A percentile compares a stretch with the other conserved stretches of the same genome.
Conservation (phyloP, 2,797 vertebrate genomes). For the Botia almorhae region DNA sequence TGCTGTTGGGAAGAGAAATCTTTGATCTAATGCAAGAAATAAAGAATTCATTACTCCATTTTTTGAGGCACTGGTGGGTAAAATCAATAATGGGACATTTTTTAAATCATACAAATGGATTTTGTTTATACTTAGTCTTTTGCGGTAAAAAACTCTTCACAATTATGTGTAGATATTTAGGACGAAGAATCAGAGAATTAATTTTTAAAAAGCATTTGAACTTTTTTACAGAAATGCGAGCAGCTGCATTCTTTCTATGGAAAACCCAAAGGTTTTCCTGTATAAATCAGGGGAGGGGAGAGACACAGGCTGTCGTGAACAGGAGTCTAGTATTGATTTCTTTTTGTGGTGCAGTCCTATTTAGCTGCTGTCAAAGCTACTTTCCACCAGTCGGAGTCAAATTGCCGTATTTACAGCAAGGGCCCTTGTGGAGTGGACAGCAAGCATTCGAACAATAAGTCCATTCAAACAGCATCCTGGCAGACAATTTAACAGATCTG, state of each 20-base stretch:
- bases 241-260: constrained; percentile 38
- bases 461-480: constrained; percentile 84
- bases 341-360: constrained; percentile 92
- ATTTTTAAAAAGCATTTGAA: constrained; percentile 36
- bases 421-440: constrained; percentile 86
- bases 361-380: constrained; percentile 95
- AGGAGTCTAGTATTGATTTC: constrained; percentile 95
- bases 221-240: constrained; percentile 39
- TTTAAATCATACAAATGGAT: constrained; percentile 5
- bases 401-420: constrained; percentile 98
- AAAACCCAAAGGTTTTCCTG: constrained; percentile 73
- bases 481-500: constrained; percentile 83
- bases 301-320: constrained; percentile 89
- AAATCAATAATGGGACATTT: constrained; percentile 29
- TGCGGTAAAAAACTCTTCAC: neutral
- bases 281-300: constrained; percentile 80
- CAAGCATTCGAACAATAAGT: constrained; percentile 82
- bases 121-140: constrained; percentile 3
- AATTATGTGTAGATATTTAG: neutral
- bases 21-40: neutral
- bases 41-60: constrained; percentile 2
- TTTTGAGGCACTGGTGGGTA: constrained; percentile 21
- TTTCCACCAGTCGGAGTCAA: constrained; percentile 99
- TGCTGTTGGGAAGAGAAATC: neutral
- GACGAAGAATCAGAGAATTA: neutral